Conservation (phyloP, 2,888 invertebrate species). For the Siphonodentalium dalli region DNA sequence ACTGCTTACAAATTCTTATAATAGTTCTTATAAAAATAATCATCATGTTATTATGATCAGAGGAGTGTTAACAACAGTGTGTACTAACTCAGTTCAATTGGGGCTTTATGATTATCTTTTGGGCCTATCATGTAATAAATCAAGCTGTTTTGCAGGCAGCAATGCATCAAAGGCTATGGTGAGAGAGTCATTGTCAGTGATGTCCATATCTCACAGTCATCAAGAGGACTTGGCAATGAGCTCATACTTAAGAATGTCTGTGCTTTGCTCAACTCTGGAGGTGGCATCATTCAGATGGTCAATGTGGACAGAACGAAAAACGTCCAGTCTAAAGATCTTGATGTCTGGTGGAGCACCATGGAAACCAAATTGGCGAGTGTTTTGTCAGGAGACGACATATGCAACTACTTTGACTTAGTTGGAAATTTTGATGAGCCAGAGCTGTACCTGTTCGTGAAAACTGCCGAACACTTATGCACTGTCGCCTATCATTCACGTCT, state of each 20-base stretch:
- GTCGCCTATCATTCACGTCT: constrained; percentile 44
- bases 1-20: too few species aligned
- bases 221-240: constrained; percentile 38
- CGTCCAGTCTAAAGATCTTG: constrained; percentile 42
- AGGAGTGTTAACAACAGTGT: too few species aligned
- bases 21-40: too few species aligned
- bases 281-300: constrained; percentile 47
- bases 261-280: constrained; percentile 49
- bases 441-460: constrained; percentile 50
- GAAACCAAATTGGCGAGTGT: constrained; percentile 45
- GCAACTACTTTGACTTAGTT: constrained; percentile 50
- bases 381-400: constrained; percentile 47
- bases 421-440: constrained; percentile 48
- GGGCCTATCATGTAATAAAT: neutral
- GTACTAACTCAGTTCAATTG: too few species aligned
- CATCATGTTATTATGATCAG: too few species aligned
- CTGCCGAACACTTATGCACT: constrained; percentile 48
- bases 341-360: constrained; percentile 54
- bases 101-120: neutral
- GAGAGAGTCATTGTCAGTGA: constrained; percentile 40
- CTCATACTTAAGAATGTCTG: constrained; percentile 41
- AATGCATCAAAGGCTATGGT: constrained; percentile 37
- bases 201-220: constrained; percentile 38
- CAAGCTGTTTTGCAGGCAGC: constrained; percentile 28
- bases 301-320: constrained; percentile 34